Evolutionary conservation across 2,888 invertebrate species (phyloP), one percentile per base, ranked within the genome.

Genomic region (Dasypogon diadema): DNA sequence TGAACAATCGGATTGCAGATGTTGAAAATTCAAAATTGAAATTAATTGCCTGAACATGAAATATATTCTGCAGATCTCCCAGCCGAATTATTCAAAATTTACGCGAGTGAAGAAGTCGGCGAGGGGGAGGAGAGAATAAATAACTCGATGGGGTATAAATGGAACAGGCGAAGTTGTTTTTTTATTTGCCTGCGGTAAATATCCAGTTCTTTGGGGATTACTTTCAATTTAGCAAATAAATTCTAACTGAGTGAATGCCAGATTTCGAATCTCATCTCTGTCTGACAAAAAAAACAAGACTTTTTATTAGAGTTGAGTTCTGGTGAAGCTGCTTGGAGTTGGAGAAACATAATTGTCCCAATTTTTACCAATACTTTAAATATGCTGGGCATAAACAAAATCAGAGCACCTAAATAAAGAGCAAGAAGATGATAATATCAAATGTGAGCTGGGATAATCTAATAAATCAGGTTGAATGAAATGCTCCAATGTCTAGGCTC

Each of bases 21-120:
- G 70, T 70, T 70, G 70, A 54, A 70, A 70, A 54, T 70, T 70
- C 70, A 70, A 70, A 70, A 70, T 70, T 70, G 70, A 70, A 70
- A 70, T 70, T 70, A 70, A 70, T 70, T 70, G 70, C 70, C 30
- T 30, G 70, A 34, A 70, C 70, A 70, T 70, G 70, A 70, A 70
- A 70, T 70, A 70, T 70, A 54, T 54, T 51, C 51, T 54, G 70
- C 70, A 54, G 70, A 70, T 51, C 54, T 34, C 54, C 18, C 30
- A 30, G 54, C 14, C 70, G 30, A 70, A 70, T 70, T 70, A 54
- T 54, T 54, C 70, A 16, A 70, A 68, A 70, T 70, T 70, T 54
- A 70, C 70, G 70, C n/a, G 70, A 18, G 18, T 30, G 16, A 70
- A 18, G 24, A 70, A 54, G 21, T 34, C 54, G 12, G 54, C 24